Evolutionary conservation across 2,797 vertebrate genomes (phyloP), one percentile per base, ranked within the genome.

Genomic region (Scarus forsteni): DNA sequence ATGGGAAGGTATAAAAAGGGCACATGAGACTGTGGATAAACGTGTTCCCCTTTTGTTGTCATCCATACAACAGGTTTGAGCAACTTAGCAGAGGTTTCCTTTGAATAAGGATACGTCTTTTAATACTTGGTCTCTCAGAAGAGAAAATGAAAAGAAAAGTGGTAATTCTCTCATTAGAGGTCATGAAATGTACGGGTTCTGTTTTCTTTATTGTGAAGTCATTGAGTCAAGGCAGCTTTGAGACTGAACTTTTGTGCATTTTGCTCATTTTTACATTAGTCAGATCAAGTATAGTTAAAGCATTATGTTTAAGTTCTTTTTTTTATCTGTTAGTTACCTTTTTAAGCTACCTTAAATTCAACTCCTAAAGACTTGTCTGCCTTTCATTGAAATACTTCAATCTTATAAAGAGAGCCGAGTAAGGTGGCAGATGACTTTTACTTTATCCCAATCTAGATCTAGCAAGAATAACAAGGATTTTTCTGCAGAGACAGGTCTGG

Each of bases 51-150:
- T 55, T 62, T 73, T 78, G 78, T 79, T 80, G 80, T 86, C 78
- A 77, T 72, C 63, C 59, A 75, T 66, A 85, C 79, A 85, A 84
- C 77, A 80, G 83, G 69, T 84, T 72, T 35, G 43, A 87, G 45
- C 10, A 48, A 52, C 68, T 73, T 27, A 27, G 52, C 71, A 75
- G 87, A 74, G 60, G 70, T 35, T 58, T 19, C 50, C 36, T 75
- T 76, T 77, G 70, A 81, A 64, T 68, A 61, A 68, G 77, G 39
- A 57, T 7, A 35, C 61, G 52, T 14, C 51, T 77, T 88, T 89
- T 76, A 81, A 73, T 81, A 72, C 78, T 78, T 74, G 56, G 57
- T 85, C 70, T 81, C 68, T 54, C 59, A 57, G 62, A 53, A 3
- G 60, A 1, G 13, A 51, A 35, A 60, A 51, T 51, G 50, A 66